These are phyloP conservation scores for Mesorhabditis sp. DNA, from an alignment of 2,888 invertebrate genomes.

Conservation along the genomic window DNA sequence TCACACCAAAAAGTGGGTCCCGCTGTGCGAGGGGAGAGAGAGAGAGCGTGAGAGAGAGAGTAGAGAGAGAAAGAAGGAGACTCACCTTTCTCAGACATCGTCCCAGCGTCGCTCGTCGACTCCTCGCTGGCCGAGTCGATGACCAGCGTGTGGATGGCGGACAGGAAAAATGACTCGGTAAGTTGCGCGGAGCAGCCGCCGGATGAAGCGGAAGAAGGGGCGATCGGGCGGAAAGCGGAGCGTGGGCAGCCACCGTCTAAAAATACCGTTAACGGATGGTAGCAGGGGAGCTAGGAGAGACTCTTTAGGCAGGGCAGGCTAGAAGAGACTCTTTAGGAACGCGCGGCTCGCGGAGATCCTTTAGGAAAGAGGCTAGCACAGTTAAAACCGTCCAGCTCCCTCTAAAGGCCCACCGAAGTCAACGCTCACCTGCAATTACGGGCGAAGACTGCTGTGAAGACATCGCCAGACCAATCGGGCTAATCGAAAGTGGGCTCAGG, in stretches of 20 bases:
- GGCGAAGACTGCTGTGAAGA: neutral
- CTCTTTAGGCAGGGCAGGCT: neutral
- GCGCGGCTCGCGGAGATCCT: no score
- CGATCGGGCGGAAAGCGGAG: neutral
- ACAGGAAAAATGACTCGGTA: constrained; percentile 19
- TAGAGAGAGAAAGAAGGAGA: neutral
- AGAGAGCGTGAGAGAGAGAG: no score
- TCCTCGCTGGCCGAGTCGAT: constrained; percentile 12
- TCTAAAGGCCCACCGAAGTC: no score
- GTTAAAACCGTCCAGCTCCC: no score
- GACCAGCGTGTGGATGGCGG: constrained; percentile 23
- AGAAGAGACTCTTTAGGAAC: no score
- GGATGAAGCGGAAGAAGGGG: neutral
- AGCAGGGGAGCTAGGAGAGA: no score
- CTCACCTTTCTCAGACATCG: constrained; percentile 2
- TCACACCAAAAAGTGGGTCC: no score
- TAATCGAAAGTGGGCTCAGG: neutral
- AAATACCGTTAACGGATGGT: neutral
- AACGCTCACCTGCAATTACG: no score
- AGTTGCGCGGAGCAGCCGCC: neutral
- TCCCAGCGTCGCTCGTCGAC: neutral
- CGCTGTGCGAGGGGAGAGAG: no score
- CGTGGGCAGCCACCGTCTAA: neutral
- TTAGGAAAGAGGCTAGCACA: no score
- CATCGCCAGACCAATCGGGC: neutral